Percentiles rank a stretch among this genome's conserved stretches.
Evolutionary conservation across 2,797 vertebrate genomes (phyloP).

Genomic region (Pteropus rufus): DNA sequence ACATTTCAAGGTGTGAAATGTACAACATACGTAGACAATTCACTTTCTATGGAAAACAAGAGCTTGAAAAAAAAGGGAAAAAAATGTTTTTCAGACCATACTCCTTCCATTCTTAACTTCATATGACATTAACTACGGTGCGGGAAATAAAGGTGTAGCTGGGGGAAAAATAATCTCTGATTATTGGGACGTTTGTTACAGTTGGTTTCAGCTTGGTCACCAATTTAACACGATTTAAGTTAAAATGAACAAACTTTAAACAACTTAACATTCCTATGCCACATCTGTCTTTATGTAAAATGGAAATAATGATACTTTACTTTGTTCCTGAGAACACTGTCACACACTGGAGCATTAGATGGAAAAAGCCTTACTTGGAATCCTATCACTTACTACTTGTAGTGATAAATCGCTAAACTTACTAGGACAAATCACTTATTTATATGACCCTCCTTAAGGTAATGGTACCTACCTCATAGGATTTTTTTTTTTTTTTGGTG

Average conservation of each 20-base stretch:
- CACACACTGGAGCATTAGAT: too few relatives aligned
- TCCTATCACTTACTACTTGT: neutral
- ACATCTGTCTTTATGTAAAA: neutral
- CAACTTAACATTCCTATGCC: neutral
- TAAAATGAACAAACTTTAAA: neutral
- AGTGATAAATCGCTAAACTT: neutral
- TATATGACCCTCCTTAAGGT: neutral
- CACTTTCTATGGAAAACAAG: neutral
- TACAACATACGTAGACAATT: neutral
- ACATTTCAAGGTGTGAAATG: neutral
- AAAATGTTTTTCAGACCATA: neutral
- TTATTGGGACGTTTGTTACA: neutral
- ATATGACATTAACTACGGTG: neutral
- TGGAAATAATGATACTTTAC: neutral
- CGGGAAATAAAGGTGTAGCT: neutral
- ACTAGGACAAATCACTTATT: neutral
- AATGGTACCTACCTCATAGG: neutral
- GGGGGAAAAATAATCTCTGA: neutral
- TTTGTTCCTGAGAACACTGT: neutral
- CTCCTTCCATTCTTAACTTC: neutral
- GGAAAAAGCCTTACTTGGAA: neutral
- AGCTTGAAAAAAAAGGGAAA: neutral
- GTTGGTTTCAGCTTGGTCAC: neutral
- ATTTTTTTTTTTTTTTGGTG: neutral
- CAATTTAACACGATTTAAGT: neutral